Evolutionary conservation across 2,797 vertebrate genomes (phyloP).

Genomic region (Vireo griseus): DNA sequence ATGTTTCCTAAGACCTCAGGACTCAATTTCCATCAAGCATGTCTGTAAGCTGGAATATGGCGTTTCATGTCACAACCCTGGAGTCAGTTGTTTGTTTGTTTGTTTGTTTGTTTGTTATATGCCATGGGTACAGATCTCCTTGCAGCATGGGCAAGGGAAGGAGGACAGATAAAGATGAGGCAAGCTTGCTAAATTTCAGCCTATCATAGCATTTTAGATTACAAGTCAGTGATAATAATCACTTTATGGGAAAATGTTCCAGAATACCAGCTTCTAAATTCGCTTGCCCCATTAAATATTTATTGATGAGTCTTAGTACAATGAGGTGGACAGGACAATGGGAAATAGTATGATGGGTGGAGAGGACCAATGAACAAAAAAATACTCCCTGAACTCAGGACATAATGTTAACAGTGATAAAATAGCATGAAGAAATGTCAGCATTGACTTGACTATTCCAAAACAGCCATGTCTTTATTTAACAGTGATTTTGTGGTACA

Average conservation of each 20-base stretch:
- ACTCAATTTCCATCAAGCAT: not conserved
- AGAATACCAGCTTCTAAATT: conserved; percentile 23
- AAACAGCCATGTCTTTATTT: not conserved
- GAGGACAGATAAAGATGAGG: not conserved
- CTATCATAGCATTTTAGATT: conserved; percentile 23
- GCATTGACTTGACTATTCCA: not conserved
- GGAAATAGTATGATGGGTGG: not conserved
- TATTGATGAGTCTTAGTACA: not conserved
- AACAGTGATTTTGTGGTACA: not conserved
- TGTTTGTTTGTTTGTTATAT: not conserved
- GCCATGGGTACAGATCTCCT: not conserved
- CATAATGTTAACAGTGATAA: not conserved
- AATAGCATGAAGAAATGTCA: not conserved
- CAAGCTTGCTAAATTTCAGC: conserved; percentile 10
- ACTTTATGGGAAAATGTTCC: not conserved
- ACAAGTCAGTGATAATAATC: conserved; percentile 20
- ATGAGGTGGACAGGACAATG: not conserved
- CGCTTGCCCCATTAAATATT: not conserved
- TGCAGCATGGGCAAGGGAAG: not conserved
- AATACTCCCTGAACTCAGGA: not conserved
- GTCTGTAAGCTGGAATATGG: not conserved
- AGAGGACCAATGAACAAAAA: not conserved
- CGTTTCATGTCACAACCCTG: not conserved
- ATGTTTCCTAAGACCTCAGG: not conserved
- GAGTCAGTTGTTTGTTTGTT: not conserved